Evolutionary conservation across 2,888 invertebrate species (phyloP).

Genomic region (Anthophora plumipes): DNA sequence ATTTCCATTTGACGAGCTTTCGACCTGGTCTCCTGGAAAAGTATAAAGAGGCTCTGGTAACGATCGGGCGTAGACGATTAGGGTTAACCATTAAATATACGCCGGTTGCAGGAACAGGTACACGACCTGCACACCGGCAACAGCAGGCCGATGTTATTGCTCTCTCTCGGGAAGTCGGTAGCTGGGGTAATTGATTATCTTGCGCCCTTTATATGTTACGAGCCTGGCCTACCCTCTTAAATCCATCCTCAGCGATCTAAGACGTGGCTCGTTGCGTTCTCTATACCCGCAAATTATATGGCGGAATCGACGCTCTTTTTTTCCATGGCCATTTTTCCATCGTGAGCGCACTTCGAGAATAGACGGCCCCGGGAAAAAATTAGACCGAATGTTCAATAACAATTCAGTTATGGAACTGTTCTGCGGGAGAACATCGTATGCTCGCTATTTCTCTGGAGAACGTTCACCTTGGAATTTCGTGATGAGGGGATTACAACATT

Average conservation of each 20-base stretch:
- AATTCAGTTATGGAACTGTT: background rate
- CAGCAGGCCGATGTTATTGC: conserved; percentile 69
- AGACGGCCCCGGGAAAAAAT: conserved; percentile 30
- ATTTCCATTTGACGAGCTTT: conserved; percentile 14
- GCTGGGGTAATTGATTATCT: conserved; percentile 80
- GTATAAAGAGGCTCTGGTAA: conserved; percentile 49
- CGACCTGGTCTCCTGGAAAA: conserved; percentile 54
- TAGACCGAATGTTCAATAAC: background rate
- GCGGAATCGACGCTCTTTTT: conserved; percentile 61
- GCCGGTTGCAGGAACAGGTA: conserved; percentile 69
- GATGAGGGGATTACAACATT: too few relatives aligned
- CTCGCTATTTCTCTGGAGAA: background rate
- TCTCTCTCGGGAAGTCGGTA: conserved; percentile 74
- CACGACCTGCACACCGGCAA: conserved; percentile 58
- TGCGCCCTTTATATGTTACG: conserved; percentile 75
- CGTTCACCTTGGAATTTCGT: too few relatives aligned
- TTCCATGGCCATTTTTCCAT: conserved; percentile 5
- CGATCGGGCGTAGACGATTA: conserved; percentile 69
- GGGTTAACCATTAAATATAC: conserved; percentile 70
- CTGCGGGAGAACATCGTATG: background rate
- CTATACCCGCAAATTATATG: conserved; percentile 72
- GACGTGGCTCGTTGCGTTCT: conserved; percentile 61
- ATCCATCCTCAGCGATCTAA: conserved; percentile 71
- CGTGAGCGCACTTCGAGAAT: background rate
- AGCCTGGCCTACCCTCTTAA: conserved; percentile 71